Evolutionary conservation across 2,888 invertebrate genomes (phyloP).

Genomic region (Ypsolopha sequella): DNA sequence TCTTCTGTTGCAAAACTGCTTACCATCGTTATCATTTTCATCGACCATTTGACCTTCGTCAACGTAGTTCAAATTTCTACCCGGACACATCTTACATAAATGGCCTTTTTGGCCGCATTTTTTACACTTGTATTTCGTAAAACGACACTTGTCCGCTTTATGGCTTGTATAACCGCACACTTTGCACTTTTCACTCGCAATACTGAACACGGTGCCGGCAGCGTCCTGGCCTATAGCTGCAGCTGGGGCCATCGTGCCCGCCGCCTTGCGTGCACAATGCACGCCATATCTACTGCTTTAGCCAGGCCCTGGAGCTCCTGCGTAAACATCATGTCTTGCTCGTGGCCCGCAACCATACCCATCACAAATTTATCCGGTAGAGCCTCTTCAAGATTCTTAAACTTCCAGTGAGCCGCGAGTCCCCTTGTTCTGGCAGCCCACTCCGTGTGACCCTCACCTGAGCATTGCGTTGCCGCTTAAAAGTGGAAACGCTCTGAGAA

Average conservation of each 20-base stretch:
- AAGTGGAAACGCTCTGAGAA: conserved; percentile 5
- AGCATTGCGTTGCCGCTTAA: conserved; percentile 4
- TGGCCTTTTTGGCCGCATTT: too few relatives aligned
- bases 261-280: background rate
- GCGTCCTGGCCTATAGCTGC: too few relatives aligned
- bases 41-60: too few relatives aligned
- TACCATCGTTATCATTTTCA: too few relatives aligned
- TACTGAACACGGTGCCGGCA: too few relatives aligned
- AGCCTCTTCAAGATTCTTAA: conserved; percentile 4
- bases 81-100: too few relatives aligned
- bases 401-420: conserved; percentile 7
- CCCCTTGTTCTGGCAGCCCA: conserved; percentile 7
- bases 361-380: conserved; percentile 6
- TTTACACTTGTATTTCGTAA: too few relatives aligned
- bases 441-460: background rate
- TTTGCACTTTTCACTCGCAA: too few relatives aligned
- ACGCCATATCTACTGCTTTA: background rate
- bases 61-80: too few relatives aligned
- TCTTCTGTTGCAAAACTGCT: too few relatives aligned
- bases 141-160: too few relatives aligned
- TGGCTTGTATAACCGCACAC: too few relatives aligned
- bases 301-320: background rate
- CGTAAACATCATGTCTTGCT: conserved; percentile 5
- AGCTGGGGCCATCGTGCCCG: background rate
- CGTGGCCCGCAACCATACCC: conserved; percentile 7